Base-by-base conservation (phyloP, 2,888 invertebrate species). In the Ganaspis brasiliensis region DNA sequence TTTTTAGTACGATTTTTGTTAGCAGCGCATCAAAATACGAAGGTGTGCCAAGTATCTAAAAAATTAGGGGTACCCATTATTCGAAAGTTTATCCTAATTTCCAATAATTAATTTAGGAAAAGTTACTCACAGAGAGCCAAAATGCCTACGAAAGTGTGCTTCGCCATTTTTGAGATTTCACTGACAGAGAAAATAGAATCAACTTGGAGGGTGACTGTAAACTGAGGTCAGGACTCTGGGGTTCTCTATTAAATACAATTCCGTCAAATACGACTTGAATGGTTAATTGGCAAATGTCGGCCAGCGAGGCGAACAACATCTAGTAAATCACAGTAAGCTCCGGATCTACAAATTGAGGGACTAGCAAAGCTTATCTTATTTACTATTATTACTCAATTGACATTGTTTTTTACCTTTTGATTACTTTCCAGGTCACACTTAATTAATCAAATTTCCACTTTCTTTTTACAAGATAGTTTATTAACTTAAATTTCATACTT, bases 341-440 rank as follows among this genome's bases (percentile, higher is more conserved):
- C 45, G 63, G 63, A 40, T 63, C 40, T 63, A 21, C 63, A 40
- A 35, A 63, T 63, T 63, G 63, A 63, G 40, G 5, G 14, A 63
- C 16, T 37, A 12, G 19, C 16, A 21, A 37, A 37, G n/a, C 67
- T 67, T 67, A 21, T 67, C 45, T 67, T 67, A 67, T 67, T 67
- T 67, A 67, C 67, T 16, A 45, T 40, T 24, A 67, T 67, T 67
- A 67, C 45, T 67, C 67, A 67, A n/a, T 67, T 67, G 67, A n/a
- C 26, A 63, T n/a, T 19, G n/a, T 19, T 21, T 63, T 45, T 67
- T 26, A n/a, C 45, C n/a, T 16, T 8, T 10, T 24, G 8, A 67
- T 52, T 52, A 49, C n/a, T 49, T 6, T 19, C 16, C 49, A 49
- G 49, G 16, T 52, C 9, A 19, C 8, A 9, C 16, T 52, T 52